A percentile compares a stretch with the other conserved stretches of the same genome.
Conservation (phyloP, 2,797 vertebrate species). For the Poeciliopsis presidionis region DNA sequence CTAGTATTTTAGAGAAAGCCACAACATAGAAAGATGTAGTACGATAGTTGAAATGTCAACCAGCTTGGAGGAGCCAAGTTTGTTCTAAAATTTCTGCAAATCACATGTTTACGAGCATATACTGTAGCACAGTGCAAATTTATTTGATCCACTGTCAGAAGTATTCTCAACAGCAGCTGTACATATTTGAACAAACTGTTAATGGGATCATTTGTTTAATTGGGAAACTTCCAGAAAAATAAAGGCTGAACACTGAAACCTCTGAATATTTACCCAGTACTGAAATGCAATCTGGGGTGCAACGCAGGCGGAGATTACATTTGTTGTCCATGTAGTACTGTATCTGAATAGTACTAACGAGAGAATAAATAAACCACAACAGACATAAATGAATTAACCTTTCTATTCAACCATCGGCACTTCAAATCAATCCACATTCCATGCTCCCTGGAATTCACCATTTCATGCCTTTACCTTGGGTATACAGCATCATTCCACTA, state of each 20-base stretch:
- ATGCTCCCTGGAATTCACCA: not conserved
- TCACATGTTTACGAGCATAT: not conserved
- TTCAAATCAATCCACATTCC: not conserved
- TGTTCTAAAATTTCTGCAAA: not conserved
- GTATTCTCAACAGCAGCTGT: not conserved
- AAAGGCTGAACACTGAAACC: not conserved
- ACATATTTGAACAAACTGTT: not conserved
- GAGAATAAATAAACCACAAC: not conserved
- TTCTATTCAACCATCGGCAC: not conserved
- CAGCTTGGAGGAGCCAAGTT: not conserved
- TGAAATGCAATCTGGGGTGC: not conserved
- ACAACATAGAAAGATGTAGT: not conserved
- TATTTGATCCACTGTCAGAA: not conserved
- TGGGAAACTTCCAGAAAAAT: not conserved
- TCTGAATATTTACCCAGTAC: not conserved
- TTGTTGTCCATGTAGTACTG: not conserved
- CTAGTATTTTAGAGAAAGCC: not conserved
- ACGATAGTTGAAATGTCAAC: not conserved
- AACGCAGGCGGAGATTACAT: not conserved
- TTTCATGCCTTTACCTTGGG: slow-evolving; percentile 36
- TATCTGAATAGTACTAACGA: not conserved
- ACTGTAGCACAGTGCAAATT: not conserved
- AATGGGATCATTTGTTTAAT: not conserved
- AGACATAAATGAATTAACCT: slow-evolving; percentile 3
- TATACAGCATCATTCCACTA: slow-evolving; percentile 26